A percentile compares a stretch with the other conserved stretches of the same genome.
Conservation (phyloP, 2,888 invertebrate genomes). For the Nomada fabriciana region DNA sequence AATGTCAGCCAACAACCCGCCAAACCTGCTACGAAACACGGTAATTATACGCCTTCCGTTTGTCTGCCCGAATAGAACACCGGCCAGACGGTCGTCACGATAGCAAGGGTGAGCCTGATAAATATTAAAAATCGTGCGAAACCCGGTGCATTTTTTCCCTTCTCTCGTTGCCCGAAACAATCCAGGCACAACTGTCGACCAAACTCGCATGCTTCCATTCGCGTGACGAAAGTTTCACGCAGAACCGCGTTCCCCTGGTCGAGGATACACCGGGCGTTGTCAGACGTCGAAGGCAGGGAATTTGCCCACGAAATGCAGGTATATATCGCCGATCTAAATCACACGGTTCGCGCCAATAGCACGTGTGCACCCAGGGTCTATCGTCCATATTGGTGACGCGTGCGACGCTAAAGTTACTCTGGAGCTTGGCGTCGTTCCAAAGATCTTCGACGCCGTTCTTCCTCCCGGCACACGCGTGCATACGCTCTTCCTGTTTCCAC, state of each 20-base stretch:
- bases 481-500: conserved; percentile 23
- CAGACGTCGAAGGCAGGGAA: conserved; percentile 56
- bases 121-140: conserved; percentile 36
- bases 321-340: conserved; percentile 49
- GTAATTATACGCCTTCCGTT: neutral
- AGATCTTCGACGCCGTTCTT: conserved; percentile 49
- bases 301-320: conserved; percentile 56
- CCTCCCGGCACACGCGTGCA: conserved; percentile 32
- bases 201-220: conserved; percentile 12
- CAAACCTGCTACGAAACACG: neutral
- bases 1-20: too few species aligned
- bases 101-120: neutral
- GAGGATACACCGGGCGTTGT: conserved; percentile 30
- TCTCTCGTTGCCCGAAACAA: neutral
- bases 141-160: neutral
- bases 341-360: conserved; percentile 41
- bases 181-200: conserved; percentile 10
- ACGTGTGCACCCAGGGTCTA: conserved; percentile 3
- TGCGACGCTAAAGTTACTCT: conserved; percentile 72
- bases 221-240: conserved; percentile 37
- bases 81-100: neutral
- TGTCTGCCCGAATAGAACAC: too few species aligned
- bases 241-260: conserved; percentile 9
- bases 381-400: conserved; percentile 55
- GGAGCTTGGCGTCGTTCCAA: conserved; percentile 73